Base-by-base conservation (phyloP, 2,888 invertebrate genomes). In the Chymomyza procnemis region DNA sequence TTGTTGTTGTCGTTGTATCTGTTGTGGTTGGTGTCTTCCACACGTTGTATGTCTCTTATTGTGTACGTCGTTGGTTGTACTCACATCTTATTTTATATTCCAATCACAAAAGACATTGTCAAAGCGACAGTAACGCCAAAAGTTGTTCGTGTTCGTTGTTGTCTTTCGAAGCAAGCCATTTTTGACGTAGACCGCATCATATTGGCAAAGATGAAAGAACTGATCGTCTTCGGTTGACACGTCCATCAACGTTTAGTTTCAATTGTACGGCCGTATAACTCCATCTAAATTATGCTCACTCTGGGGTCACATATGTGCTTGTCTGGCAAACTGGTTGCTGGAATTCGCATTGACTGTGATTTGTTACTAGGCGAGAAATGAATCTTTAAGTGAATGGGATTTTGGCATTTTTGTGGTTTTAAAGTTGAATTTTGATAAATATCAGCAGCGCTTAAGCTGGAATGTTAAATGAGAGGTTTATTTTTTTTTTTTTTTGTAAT, bases 111-210 rank as follows among this genome's bases (percentile, higher is more conserved):
- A 80, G 81, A 78, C 81, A 79, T 80, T 79, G 80, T 79, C 82
- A 80, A 79, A 80, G 79, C 80, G 80, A 85, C 89, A 83, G 86
- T 79, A 80, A 80, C 80, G 87, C 79, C 81, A 87, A 79, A 86
- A 80, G 61, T 71, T 78, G 69, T 59, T n/a, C n/a, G n/a, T 79
- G 70, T 69, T 21, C 26, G 22, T 14, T 8, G 6, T 18, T 21
- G 54, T 8, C 14, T 8, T 54, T 21, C 14, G 4, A 14, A 21
- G 22, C 54, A 19, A 21, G 22, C 14, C 14, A 8, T 50, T 19
- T 50, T 50, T 50, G 19, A n/a, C 50, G 14, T 18, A 50, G 4
- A 18, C 50, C 5, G 19, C 6, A 50, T 18, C 6, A 50, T 18
- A 18, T 19, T 50, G 18, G 19, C n/a, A 62, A 56, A 69, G 79